Evolutionary conservation across 2,113 vertebrate species (phyloP).

Genomic region (Glareola pratincola): DNA sequence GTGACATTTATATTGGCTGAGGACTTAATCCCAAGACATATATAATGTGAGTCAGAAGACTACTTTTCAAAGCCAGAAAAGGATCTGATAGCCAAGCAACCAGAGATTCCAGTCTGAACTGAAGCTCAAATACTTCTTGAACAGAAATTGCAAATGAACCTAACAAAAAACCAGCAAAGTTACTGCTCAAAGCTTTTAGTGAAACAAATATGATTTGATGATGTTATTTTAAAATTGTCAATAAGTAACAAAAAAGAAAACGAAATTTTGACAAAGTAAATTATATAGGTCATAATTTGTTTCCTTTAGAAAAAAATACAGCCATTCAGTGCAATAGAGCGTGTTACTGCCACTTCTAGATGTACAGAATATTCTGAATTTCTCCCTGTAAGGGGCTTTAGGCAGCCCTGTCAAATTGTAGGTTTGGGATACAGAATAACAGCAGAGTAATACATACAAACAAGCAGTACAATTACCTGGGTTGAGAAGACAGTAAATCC

Average conservation of each 20-base stretch:
- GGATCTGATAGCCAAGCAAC: neutral
- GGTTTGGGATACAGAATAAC: rapidly evolving
- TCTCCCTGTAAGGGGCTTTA: neutral
- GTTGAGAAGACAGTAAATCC: neutral
- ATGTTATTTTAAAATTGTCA: neutral
- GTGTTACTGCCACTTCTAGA: neutral
- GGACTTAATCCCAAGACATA: neutral
- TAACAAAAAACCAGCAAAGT: neutral
- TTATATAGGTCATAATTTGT: neutral
- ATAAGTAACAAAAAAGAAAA: neutral
- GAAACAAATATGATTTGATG: neutral
- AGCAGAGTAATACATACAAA: neutral
- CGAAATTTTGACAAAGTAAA: neutral
- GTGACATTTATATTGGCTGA: neutral
- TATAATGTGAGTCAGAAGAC: neutral
- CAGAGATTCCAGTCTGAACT: neutral
- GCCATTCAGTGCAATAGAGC: neutral
- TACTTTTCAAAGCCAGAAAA: neutral
- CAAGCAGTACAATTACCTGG: neutral
- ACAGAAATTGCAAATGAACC: neutral
- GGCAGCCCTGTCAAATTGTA: neutral
- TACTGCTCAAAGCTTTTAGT: neutral
- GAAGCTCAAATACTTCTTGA: neutral
- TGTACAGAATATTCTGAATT: neutral
- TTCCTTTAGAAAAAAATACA: neutral